A percentile compares a stretch with the other conserved stretches of the same genome.
Evolutionary conservation across 2,888 invertebrate genomes (phyloP).

Genomic region (Nemotelus nigrinus): DNA sequence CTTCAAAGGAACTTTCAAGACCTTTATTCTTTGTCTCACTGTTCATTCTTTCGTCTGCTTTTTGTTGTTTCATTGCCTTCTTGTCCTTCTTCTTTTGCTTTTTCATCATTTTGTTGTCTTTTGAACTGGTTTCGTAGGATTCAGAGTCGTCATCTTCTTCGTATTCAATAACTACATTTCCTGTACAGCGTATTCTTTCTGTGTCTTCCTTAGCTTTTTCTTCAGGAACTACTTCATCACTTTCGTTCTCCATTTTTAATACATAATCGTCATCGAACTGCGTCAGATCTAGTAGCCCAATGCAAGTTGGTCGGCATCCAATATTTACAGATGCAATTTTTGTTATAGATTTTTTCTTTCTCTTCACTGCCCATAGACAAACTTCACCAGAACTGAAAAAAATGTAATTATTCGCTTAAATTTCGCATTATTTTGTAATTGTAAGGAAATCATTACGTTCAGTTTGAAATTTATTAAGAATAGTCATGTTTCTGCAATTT

Average conservation of each 20-base stretch:
- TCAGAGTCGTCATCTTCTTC: constrained; percentile 29
- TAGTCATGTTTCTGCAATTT: background rate
- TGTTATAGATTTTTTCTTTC: constrained; percentile 60
- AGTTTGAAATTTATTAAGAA: no score
- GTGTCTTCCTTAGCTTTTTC: constrained; percentile 44
- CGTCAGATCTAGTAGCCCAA: constrained; percentile 69
- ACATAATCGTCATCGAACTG: constrained; percentile 55
- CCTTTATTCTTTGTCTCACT: no score
- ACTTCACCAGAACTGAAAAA: constrained; percentile 74
- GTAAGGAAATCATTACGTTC: no score
- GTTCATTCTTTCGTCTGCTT: constrained; percentile 6
- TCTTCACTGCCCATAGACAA: constrained; percentile 73
- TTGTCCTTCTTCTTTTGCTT: background rate
- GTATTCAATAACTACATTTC: constrained; percentile 34
- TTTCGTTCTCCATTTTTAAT: constrained; percentile 46
- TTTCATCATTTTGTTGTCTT: background rate
- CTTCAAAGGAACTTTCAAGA: background rate
- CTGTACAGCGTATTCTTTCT: background rate
- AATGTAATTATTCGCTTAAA: background rate
- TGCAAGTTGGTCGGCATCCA: constrained; percentile 79
- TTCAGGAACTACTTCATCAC: constrained; percentile 45
- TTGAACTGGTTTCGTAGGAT: background rate
- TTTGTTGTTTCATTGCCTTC: constrained; percentile 37
- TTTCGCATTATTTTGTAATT: no score
- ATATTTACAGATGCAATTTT: constrained; percentile 70